Evolutionary conservation across 2,797 vertebrate species (phyloP).

Genomic region (Tapirus indicus): DNA sequence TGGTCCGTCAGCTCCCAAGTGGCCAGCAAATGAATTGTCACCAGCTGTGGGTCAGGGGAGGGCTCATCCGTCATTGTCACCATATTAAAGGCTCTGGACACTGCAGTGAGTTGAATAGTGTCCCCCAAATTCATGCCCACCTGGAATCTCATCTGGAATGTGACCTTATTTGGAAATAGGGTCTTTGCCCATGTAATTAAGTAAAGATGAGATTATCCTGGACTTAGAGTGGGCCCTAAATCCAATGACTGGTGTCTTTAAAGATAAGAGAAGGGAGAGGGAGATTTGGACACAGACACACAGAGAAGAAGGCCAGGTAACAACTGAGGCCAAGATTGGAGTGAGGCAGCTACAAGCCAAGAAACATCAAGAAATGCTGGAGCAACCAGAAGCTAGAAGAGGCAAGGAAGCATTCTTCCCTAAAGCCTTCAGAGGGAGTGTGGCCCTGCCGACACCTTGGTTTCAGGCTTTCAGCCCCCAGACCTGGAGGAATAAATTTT

Average conservation of each 20-base stretch:
- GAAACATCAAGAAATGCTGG: rapidly evolving
- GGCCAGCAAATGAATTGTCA: neutral
- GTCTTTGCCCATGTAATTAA: neutral
- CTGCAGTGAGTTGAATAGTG: neutral
- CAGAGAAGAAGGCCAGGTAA: rapidly evolving
- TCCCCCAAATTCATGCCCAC: neutral
- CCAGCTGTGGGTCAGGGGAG: neutral
- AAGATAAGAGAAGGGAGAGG: neutral
- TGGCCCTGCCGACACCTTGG: neutral
- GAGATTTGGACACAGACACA: neutral
- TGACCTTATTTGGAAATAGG: neutral
- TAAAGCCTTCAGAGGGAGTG: neutral
- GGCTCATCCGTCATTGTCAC: rapidly evolving
- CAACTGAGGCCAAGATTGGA: neutral
- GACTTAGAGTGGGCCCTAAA: neutral
- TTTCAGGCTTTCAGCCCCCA: neutral
- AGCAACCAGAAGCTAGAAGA: neutral
- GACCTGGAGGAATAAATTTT: neutral
- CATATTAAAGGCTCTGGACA: neutral
- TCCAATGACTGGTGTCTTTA: neutral
- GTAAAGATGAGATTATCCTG: neutral
- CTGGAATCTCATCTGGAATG: neutral
- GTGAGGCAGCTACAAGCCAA: neutral
- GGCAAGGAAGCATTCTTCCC: neutral
- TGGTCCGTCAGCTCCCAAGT: neutral